Evolutionary conservation across 2,797 vertebrate genomes (phyloP).

Genomic region (Lophius americanus): DNA sequence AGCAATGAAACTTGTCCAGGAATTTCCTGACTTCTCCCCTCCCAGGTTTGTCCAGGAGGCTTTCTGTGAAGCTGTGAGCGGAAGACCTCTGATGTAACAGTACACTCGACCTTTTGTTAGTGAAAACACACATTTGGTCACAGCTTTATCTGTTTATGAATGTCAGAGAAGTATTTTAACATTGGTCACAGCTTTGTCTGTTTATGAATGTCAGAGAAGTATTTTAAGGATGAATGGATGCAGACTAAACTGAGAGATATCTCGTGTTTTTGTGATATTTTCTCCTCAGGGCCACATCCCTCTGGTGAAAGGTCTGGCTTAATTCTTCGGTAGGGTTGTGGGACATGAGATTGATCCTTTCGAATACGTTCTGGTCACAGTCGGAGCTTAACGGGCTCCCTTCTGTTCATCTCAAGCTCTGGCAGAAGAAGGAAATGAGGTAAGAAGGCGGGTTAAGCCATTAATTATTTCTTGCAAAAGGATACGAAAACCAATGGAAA

Average conservation of each 20-base stretch:
- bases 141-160: no score
- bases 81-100: constrained; percentile 87
- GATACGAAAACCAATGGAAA: no score
- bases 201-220: not conserved
- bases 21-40: constrained; percentile 92
- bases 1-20: constrained; percentile 93
- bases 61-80: constrained; percentile 78
- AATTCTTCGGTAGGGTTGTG: constrained; percentile 87
- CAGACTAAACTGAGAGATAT: no score
- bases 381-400: constrained; percentile 92
- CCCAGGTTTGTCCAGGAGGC: constrained; percentile 88
- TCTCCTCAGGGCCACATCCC: constrained; percentile 87
- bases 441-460: constrained; percentile 44
- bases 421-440: constrained; percentile 92
- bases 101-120: constrained; percentile 93
- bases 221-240: not conserved
- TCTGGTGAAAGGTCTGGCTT: constrained; percentile 88
- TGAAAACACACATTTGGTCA: not conserved
- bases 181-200: not conserved
- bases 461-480: no score
- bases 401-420: constrained; percentile 93
- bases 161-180: not conserved
- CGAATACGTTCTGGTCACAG: constrained; percentile 90
- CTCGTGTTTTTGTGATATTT: not conserved
- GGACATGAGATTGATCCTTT: constrained; percentile 86